Evolutionary conservation across 1,140 invertebrate species (phyloP), one percentile per base, ranked within the genome.

Genomic region (Arctopsyche grandis): DNA sequence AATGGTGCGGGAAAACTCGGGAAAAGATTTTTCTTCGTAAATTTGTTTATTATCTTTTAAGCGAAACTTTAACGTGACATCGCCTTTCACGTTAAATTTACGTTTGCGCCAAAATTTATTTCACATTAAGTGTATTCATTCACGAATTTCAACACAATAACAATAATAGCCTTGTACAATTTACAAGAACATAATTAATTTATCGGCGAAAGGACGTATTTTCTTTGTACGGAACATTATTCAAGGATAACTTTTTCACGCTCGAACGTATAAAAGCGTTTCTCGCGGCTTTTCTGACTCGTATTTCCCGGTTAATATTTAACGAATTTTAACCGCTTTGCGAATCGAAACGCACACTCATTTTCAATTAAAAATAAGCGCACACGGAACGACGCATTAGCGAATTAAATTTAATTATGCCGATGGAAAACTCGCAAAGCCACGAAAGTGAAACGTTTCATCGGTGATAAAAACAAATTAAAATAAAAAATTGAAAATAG

Each of bases 381-480:
- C 7, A 1, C 29, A 38, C 29, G 29, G 7, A 38, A 38, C 29
- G 29, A 38, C 29, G 29, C 29, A 52, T 52, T 52, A 16, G 63
- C 10, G 21, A 5, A 66, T 66, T 22, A 66, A 66, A 66, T 66
- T 66, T 29, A 66, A 66, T 66, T 66, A 66, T 24, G 63, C 22
- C 24, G 63, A 66, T 66, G 63, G 63, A 66, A 26, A 24, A 22
- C 12, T 66, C 24, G 21, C 24, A 38, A 38, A 24, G 22, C 12
- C 1, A 22, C 22, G 3, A 66, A 66, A 66, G 24, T 66, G 21
- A 22, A 66, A 66, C 24, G 56, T 60, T 16, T 60, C 21, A n/a
- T 60, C 21, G 56, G 56, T 16, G 56, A 60, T 60, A 60, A 60
- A 60, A 60, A 21, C n/a, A 7, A 38, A 38, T 38, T 38, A 38